Evolutionary conservation across 2,888 invertebrate genomes (phyloP), one percentile per base, ranked within the genome.

Genomic region (Melangyna quadrimaculata): DNA sequence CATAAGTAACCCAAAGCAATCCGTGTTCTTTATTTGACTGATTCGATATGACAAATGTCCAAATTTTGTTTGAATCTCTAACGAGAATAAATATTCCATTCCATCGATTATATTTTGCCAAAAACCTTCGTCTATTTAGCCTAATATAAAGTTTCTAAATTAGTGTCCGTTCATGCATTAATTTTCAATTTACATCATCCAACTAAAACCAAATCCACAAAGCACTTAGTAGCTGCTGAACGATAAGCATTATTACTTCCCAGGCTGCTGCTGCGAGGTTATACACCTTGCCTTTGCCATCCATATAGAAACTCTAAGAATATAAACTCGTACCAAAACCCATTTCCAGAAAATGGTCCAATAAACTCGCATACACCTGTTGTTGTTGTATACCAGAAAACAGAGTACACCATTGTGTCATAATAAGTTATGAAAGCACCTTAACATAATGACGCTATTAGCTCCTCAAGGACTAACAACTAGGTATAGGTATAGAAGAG

Each of bases 401-500:
- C 43, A 48, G 22, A 27, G 35, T 22, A 55, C 12, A 84, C 19
- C 69, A 79, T 77, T 51, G 69, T 40, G 72, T 77, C 83, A 79
- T 79, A 77, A 77, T 72, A 80, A 86, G 77, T 86, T 75, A 80
- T 86, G 77, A 61, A 45, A 67, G 77, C 63, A 72, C 65, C 72
- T 84, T 72, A 80, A 75, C 75, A 67, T 84, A 84, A 84, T 72
- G 84, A 80, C 53, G 71, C 59, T 74, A 84, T 71, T 75, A 69
- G 53, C 67, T 82, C 12, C 45, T 55, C 48, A 45, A 81, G 59
- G 59, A 67, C 71, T 59, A 57, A 57, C 48, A 51, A 80, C 70
- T 40, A 37, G 1, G 10, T 10, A 19, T 35, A 55, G 3, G 17
- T 17, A 37, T 37, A 27, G 5, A 14, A n/a, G 12, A 3, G 14